These are phyloP conservation scores for Sphecodes monilicornis DNA, from an alignment of 2,888 invertebrate genomes.

Conservation along the genomic window DNA sequence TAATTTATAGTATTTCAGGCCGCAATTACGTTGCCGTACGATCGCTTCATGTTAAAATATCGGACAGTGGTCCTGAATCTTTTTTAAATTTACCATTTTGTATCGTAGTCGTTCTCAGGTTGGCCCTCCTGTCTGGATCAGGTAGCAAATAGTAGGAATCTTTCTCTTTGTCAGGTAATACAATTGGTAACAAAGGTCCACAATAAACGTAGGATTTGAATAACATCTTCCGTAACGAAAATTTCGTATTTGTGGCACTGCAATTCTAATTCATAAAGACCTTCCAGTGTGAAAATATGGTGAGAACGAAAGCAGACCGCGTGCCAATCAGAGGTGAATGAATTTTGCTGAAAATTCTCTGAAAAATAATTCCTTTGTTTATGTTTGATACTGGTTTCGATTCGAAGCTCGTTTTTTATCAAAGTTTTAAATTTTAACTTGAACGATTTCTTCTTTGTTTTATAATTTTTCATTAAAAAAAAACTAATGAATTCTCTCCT, in stretches of 20 bases:
- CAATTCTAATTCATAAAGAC: background rate
- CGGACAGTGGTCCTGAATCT: too few species aligned
- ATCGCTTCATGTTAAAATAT: too few species aligned
- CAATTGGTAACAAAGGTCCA: background rate
- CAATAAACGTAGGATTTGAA: slow-evolving; percentile 24
- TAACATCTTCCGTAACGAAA: slow-evolving; percentile 13
- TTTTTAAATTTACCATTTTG: background rate
- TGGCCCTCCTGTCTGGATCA: slow-evolving; percentile 17
- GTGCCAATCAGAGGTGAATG: slow-evolving; percentile 66
- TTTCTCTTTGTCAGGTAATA: background rate
- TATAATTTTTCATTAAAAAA: background rate
- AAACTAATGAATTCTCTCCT: background rate
- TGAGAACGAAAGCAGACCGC: slow-evolving; percentile 70
- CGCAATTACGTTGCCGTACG: too few species aligned
- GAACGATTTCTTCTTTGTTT: background rate
- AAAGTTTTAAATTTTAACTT: background rate
- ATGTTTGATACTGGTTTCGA: background rate
- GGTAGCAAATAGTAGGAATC: background rate
- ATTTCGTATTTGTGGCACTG: background rate
- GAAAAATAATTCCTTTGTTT: slow-evolving; percentile 17
- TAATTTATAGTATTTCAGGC: too few species aligned
- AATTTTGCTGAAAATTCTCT: slow-evolving; percentile 3
- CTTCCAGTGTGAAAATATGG: slow-evolving; percentile 56
- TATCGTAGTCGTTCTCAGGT: background rate
- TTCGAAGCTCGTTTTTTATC: background rate